Evolutionary conservation across 2,888 invertebrate species (phyloP), one percentile per base, ranked within the genome.

Genomic region (Rhimphoctona megacephalus): DNA sequence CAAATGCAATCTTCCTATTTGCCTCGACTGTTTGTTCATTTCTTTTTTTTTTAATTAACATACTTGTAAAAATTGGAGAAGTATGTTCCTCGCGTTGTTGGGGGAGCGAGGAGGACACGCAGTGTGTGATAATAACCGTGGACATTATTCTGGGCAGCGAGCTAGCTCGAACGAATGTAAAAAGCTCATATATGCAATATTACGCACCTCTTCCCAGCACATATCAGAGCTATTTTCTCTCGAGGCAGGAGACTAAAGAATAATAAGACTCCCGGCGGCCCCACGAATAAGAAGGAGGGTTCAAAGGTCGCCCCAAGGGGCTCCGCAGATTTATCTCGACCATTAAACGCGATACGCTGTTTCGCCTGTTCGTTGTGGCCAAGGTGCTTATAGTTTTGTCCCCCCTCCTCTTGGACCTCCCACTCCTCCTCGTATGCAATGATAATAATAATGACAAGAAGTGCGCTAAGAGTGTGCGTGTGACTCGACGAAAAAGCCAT

Each of bases 291-390:
- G 76, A 72, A 25, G 80, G 33, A 67, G 36, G 76, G 87, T 88
- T 88, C 87, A 88, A 74, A 88, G 87, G 88, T 88, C 87, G 78
- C 81, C 72, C 81, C 70, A 70, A 39, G 83, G 84, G 78, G 83
- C 80, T 77, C 81, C 74, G 85, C 86, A 87, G 87, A 87, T 88
- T 88, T 88, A 88, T 88, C 85, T 87, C 82, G 84, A 81, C 87
- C 85, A 87, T 88, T 87, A 88, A 88, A 87, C 85, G 88, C 87
- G 87, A 87, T 87, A 87, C 85, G 87, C 87, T 76, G 76, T 85
- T 87, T 87, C 79, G 79, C 85, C 79, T 80, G 78, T 81, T 81
- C 66, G 64, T 69, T 49, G 52, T 78, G 74, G 79, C 82, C 70
- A 79, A 85, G 72, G 85, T 80, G 85, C 86, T 83, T 81, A 77